Conservation (phyloP, 2,113 vertebrate genomes). For the Rallus limicola region DNA sequence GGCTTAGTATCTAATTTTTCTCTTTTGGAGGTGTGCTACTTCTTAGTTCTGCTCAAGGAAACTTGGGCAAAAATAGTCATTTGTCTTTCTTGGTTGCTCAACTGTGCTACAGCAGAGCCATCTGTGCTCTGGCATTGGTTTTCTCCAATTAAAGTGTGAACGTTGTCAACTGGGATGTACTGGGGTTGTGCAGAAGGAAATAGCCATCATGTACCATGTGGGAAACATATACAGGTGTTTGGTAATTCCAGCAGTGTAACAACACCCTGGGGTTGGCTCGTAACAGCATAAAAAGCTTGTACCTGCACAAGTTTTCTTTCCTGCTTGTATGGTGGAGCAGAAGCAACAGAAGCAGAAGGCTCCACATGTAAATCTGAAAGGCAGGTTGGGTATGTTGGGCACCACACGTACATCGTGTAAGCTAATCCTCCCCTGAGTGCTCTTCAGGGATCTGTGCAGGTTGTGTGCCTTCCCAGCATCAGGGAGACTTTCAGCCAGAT, state of each 20-base stretch:
- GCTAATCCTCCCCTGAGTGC: neutral
- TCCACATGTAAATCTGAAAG: neutral
- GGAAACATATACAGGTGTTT: accelerated
- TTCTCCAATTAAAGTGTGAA: neutral
- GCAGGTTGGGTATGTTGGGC: neutral
- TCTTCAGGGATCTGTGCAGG: neutral
- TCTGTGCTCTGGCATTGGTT: neutral
- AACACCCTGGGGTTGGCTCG: neutral
- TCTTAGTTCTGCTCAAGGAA: neutral
- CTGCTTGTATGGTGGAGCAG: neutral
- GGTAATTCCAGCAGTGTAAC: neutral
- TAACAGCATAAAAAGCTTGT: neutral
- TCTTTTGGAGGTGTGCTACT: neutral
- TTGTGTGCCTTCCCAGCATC: neutral
- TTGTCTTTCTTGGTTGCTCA: neutral
- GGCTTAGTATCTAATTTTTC: neutral
- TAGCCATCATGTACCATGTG: neutral
- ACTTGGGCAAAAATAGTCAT: neutral
- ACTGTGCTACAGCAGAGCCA: neutral
- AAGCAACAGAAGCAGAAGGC: neutral
- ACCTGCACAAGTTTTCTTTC: neutral
- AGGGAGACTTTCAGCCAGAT: neutral
- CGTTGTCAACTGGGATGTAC: neutral
- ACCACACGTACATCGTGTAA: accelerated
- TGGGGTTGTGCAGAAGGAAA: neutral